A percentile compares a stretch with the other conserved stretches of the same genome.
These are phyloP conservation scores for Nannobrachium achirus DNA, from an alignment of 2,113 vertebrate species.

Conservation along the genomic window DNA sequence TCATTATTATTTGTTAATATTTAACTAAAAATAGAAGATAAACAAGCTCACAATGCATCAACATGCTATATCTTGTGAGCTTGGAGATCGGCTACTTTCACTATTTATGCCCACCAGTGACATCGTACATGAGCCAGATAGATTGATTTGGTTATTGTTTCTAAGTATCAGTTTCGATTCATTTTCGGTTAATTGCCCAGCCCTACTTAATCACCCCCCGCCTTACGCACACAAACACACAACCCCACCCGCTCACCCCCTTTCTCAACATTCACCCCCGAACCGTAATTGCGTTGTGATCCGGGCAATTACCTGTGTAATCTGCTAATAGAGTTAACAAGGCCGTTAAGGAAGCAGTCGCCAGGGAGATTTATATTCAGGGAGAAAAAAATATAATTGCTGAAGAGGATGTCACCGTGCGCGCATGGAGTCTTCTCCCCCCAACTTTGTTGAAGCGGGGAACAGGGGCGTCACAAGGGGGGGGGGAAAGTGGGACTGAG, in stretches of 20 bases:
- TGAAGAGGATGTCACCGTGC: slow-evolving; percentile 48
- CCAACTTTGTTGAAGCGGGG: slow-evolving; percentile 52
- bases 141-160: too few species aligned
- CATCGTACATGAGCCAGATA: too few species aligned
- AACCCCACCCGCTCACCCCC: slow-evolving; percentile 7
- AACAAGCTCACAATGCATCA: too few species aligned
- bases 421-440: slow-evolving; percentile 33
- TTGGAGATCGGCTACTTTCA: too few species aligned
- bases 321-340: slow-evolving; percentile 19
- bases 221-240: background rate
- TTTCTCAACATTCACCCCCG: slow-evolving; percentile 18
- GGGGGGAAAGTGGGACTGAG: too few species aligned
- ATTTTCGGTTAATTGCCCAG: too few species aligned
- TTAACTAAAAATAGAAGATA: too few species aligned
- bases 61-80: too few species aligned
- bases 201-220: background rate
- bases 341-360: slow-evolving; percentile 11
- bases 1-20: too few species aligned
- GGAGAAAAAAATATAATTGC: slow-evolving; percentile 47
- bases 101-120: too few species aligned
- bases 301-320: slow-evolving; percentile 21
- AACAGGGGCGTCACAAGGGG: too few species aligned
- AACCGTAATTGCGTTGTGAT: slow-evolving; percentile 23
- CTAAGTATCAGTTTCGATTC: too few species aligned
- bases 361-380: slow-evolving; percentile 26